Percentiles rank a stretch among this genome's conserved stretches.
Conservation (phyloP, 2,797 vertebrate species). For the Halcyon smyrnensis region DNA sequence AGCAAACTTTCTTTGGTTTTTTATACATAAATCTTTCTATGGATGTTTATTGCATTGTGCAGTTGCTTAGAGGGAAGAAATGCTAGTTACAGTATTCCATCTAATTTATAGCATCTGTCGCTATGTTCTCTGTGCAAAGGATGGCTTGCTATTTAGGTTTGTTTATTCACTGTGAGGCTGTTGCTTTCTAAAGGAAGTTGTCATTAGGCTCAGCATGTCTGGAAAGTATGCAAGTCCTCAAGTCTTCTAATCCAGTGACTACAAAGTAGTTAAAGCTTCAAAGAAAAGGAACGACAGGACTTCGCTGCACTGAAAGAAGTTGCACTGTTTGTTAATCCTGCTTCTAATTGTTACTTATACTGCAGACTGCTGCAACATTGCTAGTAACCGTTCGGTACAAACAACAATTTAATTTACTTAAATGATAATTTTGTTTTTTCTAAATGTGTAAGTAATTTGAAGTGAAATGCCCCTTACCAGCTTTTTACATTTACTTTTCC, state of each 20-base stretch:
- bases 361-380: neutral
- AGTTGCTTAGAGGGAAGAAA: constrained; percentile 33
- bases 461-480: neutral
- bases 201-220: constrained; percentile 67
- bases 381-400: constrained; percentile 1
- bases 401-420: constrained; percentile 15
- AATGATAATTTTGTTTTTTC: neutral
- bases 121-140: constrained; percentile 16
- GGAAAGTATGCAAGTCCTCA: constrained; percentile 70
- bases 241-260: constrained; percentile 55
- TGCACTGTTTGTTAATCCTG: constrained; percentile 39
- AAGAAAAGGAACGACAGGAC: constrained; percentile 51
- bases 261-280: constrained; percentile 64
- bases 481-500: neutral
- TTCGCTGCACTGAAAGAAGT: constrained; percentile 55
- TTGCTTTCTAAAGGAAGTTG: constrained; percentile 71
- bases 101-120: constrained; percentile 63
- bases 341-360: constrained; percentile 45
- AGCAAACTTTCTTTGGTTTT: neutral
- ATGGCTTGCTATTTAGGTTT: constrained; percentile 60
- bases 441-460: neutral
- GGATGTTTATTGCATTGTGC: neutral
- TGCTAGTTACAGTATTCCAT: constrained; percentile 12
- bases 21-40: neutral
- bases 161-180: constrained; percentile 56